A percentile compares a stretch with the other conserved stretches of the same genome.
Evolutionary conservation across 2,888 invertebrate genomes (phyloP).

Genomic region (Stenodema calcarata): DNA sequence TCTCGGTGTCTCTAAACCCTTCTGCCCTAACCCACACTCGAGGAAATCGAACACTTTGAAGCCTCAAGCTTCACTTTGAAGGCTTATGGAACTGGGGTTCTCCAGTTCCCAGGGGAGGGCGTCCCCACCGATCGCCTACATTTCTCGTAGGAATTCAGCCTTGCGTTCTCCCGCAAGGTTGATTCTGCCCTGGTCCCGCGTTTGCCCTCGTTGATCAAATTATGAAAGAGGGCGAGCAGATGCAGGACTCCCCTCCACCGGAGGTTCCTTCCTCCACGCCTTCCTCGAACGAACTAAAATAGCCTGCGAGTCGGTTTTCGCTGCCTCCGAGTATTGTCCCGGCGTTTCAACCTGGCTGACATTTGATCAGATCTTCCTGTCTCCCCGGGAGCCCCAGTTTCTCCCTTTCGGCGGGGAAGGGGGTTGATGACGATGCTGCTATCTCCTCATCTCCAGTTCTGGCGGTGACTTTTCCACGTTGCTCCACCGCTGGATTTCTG

Average conservation of each 20-base stretch:
- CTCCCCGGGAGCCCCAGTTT: not conserved
- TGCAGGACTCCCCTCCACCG: not conserved
- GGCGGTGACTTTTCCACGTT: not conserved
- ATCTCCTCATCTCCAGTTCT: not conserved
- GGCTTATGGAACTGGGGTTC: too few relatives aligned
- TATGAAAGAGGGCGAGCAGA: constrained; percentile 17
- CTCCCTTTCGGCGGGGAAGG: not conserved
- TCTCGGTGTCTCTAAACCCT: too few relatives aligned
- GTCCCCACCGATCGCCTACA: not conserved
- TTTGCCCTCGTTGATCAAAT: constrained; percentile 1
- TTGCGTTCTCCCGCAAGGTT: not conserved
- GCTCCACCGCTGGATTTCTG: not conserved
- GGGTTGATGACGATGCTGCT: not conserved
- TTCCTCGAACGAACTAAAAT: not conserved
- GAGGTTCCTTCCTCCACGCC: not conserved
- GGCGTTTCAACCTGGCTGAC: not conserved
- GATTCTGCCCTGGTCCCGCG: not conserved
- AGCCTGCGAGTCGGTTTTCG: not conserved
- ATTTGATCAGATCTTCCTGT: constrained; percentile 22
- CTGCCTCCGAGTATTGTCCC: not conserved
- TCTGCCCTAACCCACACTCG: too few relatives aligned
- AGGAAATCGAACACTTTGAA: too few relatives aligned
- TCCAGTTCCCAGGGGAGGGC: too few relatives aligned
- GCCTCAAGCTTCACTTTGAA: too few relatives aligned
- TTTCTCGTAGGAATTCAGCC: not conserved